A percentile compares a stretch with the other conserved stretches of the same genome.
phyloP scores from a whole-genome alignment of 2,797 vertebrate genomes.

The Leptoclinus maculatus region DNA sequence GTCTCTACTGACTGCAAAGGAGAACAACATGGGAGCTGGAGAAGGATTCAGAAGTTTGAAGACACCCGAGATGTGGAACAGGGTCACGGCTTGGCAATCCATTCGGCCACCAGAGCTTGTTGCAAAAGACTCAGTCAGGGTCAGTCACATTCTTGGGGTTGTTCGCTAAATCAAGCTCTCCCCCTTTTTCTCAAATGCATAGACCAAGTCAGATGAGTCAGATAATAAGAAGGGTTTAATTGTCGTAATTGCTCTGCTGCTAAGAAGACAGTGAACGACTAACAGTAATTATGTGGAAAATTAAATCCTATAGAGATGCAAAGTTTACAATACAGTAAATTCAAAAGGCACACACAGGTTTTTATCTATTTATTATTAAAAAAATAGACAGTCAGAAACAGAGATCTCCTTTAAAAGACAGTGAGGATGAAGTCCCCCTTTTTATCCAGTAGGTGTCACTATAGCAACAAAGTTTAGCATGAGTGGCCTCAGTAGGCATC shows the following conservation, averaged over 20 bases:
- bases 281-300: neutral
- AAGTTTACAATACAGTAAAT: neutral
- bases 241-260: neutral
- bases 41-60: neutral
- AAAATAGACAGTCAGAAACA: neutral
- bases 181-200: neutral
- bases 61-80: neutral
- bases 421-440: neutral
- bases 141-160: neutral
- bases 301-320: neutral
- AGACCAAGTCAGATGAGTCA: neutral
- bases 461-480: conserved; percentile 40
- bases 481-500: neutral
- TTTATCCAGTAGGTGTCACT: conserved; percentile 66
- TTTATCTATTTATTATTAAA: neutral
- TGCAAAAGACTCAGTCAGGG: neutral
- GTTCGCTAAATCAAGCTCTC: neutral
- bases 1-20: neutral
- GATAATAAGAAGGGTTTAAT: neutral
- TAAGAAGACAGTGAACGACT: neutral
- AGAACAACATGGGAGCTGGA: neutral
- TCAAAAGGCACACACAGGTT: neutral
- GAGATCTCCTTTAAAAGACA: neutral
- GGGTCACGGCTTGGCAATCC: neutral
- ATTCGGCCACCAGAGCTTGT: neutral